These are phyloP conservation scores for Uropetala carovei DNA, from an alignment of 2,888 invertebrate genomes.

Conservation along the genomic window DNA sequence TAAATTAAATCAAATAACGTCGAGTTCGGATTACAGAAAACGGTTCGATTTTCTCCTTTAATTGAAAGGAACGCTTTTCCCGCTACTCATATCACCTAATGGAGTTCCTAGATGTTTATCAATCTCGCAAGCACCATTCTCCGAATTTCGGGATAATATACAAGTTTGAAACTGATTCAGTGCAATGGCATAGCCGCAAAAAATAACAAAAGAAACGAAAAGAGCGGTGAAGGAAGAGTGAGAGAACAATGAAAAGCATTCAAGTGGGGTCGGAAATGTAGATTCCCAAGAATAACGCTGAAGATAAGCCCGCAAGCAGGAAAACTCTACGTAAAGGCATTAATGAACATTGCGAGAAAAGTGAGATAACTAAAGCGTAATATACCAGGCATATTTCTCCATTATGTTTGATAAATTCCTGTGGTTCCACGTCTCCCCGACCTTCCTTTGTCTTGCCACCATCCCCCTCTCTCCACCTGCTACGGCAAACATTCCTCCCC, in stretches of 20 bases:
- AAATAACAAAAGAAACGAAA: not conserved
- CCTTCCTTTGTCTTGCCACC: conserved; percentile 9
- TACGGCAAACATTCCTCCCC: conserved; percentile 43
- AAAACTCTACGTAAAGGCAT: not conserved
- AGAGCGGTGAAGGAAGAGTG: not conserved
- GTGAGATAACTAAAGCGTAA: conserved; percentile 37
- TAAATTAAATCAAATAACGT: no score
- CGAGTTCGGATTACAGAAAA: no score
- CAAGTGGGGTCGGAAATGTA: not conserved
- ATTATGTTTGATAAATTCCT: conserved; percentile 58
- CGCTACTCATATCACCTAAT: no score
- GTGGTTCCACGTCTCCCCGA: conserved; percentile 42
- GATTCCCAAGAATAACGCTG: not conserved
- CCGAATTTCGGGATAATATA: no score
- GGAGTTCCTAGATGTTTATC: no score
- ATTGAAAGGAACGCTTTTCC: no score
- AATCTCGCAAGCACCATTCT: no score
- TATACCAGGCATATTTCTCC: conserved; percentile 43
- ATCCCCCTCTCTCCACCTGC: conserved; percentile 9
- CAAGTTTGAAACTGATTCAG: no score
- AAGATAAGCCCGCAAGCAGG: not conserved
- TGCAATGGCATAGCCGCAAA: not conserved
- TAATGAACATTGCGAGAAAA: conserved; percentile 22
- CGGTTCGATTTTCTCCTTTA: no score
- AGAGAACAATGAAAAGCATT: not conserved